These are phyloP conservation scores for Pectinophora gossypiella DNA, from an alignment of 1,140 invertebrate species.

Conservation along the genomic window DNA sequence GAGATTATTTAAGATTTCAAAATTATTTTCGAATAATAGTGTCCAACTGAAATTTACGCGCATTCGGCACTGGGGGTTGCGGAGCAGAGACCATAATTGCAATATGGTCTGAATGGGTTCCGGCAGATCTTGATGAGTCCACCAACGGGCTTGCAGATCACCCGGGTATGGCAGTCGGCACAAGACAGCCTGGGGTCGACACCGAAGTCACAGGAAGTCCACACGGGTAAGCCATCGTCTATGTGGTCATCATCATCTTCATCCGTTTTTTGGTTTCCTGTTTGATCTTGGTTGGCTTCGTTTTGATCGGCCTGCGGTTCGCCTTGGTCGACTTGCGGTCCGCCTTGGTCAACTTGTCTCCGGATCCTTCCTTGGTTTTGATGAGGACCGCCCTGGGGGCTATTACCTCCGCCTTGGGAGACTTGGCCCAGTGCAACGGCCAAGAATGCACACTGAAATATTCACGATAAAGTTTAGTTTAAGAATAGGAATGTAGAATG, in stretches of 20 bases:
- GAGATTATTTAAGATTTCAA: too few species aligned
- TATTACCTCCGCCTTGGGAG: conserved; percentile 10
- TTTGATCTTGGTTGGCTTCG: neutral
- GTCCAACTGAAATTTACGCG: conserved; percentile 1
- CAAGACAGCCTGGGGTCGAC: conserved; percentile 29
- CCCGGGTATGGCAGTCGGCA: conserved; percentile 42
- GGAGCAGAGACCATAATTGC: conserved; percentile 42
- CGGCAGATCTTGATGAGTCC: conserved; percentile 32
- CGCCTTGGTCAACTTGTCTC: conserved; percentile 6
- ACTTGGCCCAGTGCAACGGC: neutral
- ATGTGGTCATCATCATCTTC: neutral
- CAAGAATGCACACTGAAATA: neutral
- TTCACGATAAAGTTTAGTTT: too few species aligned
- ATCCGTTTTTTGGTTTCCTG: neutral
- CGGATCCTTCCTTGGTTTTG: neutral
- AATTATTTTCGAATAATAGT: too few species aligned
- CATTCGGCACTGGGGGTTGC: conserved; percentile 29
- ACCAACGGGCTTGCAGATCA: conserved; percentile 42
- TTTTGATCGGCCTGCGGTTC: neutral
- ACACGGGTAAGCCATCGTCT: conserved; percentile 2
- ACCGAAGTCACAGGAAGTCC: conserved; percentile 34
- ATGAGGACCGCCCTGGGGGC: neutral
- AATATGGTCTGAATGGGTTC: conserved; percentile 25
- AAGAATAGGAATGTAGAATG: too few species aligned
- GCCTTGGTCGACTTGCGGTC: neutral